Conservation (phyloP, 2,888 invertebrate species). For the Acronicta leporina region DNA sequence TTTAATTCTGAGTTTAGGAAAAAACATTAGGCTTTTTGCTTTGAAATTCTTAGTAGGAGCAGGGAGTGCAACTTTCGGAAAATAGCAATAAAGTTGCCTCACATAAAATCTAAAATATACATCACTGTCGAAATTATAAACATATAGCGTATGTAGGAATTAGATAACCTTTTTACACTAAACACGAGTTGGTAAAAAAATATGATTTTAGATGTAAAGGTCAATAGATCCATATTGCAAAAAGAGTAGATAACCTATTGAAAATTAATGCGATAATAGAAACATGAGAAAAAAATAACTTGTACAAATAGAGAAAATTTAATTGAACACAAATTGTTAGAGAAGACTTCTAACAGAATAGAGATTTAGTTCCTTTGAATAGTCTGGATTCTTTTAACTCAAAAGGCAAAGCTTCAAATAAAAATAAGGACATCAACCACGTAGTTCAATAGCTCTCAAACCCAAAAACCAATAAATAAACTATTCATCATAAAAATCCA, state of each 20-base stretch:
- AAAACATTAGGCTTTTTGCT: too few relatives aligned
- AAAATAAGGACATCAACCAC: slow-evolving; percentile 5
- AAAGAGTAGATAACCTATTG: slow-evolving; percentile 19
- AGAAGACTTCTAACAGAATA: too few relatives aligned
- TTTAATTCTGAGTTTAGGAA: too few relatives aligned
- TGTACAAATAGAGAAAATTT: not conserved
- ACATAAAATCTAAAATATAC: too few relatives aligned
- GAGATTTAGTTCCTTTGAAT: not conserved
- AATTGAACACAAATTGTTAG: too few relatives aligned
- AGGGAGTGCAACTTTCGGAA: too few relatives aligned
- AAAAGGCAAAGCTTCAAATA: not conserved
- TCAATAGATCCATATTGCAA: not conserved
- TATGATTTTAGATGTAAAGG: not conserved
- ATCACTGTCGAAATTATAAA: too few relatives aligned
- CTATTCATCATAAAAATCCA: slow-evolving; percentile 26
- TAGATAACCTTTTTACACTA: too few relatives aligned
- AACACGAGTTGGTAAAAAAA: too few relatives aligned
- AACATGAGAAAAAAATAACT: slow-evolving; percentile 12
- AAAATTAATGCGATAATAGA: slow-evolving; percentile 3
- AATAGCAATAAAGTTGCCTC: too few relatives aligned
- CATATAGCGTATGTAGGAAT: too few relatives aligned
- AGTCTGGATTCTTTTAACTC: not conserved
- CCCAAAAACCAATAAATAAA: slow-evolving; percentile 26
- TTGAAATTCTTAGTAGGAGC: too few relatives aligned
- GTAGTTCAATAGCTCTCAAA: slow-evolving; percentile 5